These are phyloP conservation scores for Harlomillsia oculata DNA, from an alignment of 1,140 invertebrate species.

Conservation along the genomic window DNA sequence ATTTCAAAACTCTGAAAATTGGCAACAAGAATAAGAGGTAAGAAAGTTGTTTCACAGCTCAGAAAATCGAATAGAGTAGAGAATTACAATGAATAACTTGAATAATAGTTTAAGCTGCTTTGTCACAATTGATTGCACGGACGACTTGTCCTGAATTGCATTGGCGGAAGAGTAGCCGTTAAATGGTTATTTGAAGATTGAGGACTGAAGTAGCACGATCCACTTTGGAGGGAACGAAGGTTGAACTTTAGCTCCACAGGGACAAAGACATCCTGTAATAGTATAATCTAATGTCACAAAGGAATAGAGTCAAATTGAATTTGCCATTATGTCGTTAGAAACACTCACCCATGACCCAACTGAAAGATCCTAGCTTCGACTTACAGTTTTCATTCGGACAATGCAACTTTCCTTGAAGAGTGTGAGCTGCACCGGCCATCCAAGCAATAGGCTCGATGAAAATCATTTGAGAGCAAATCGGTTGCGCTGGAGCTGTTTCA, in stretches of 20 bases:
- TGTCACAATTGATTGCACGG: too few species aligned
- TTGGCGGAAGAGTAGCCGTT: too few species aligned
- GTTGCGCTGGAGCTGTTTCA: constrained; percentile 14
- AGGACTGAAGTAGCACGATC: constrained; percentile 76
- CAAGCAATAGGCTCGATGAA: constrained; percentile 72
- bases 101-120: too few species aligned
- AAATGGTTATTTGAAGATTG: constrained; percentile 72
- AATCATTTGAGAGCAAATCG: constrained; percentile 56
- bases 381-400: constrained; percentile 62
- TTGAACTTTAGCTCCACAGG: constrained; percentile 69
- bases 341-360: constrained; percentile 63
- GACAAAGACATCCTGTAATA: constrained; percentile 61
- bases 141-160: too few species aligned
- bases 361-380: constrained; percentile 69
- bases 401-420: constrained; percentile 63
- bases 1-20: too few species aligned
- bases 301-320: neutral
- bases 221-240: constrained; percentile 75
- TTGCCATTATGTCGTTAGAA: neutral
- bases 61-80: too few species aligned
- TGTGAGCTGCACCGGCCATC: constrained; percentile 62
- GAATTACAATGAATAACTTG: too few species aligned
- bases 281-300: neutral
- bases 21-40: too few species aligned
- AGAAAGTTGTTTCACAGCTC: too few species aligned